Base-by-base conservation (phyloP, 2,797 vertebrate genomes). In the Lates japonicus region DNA sequence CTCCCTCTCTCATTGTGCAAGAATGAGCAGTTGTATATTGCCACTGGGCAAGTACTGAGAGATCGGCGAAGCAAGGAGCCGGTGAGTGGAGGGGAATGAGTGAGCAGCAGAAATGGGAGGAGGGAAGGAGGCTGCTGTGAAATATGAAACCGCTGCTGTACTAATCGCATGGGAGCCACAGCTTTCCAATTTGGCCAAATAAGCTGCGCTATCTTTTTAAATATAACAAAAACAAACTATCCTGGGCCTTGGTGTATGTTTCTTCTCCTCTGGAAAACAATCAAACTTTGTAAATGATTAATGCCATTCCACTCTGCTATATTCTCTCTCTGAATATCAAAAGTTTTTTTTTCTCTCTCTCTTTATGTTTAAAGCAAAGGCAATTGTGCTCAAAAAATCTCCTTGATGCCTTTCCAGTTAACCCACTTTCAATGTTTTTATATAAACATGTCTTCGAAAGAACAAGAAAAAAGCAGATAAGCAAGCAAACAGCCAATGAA, bases 11-110 rank as follows among this genome's bases (percentile, higher is more conserved):
- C 88, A 84, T 94, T 95, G 93, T 94, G 83, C 95, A 97, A 99
- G 97, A 99, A 96, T 94, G 95, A 97, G 95, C 94, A 95, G 91
- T 95, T 97, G 94, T 96, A 96, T 97, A 96, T 99, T 97, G 94
- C 97, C 96, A 97, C 94, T 96, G 96, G 97, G 94, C 96, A 95
- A 95, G 95, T 96, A 95, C 95, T 96, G 95, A 97, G 95, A 96
- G 95, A 96, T 91, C 92, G 94, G 89, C 95, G 91, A 93, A 96
- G 93, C 95, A 94, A 94, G 93, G 92, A 95, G 93, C 94, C 90
- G 97, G 97, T 97, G 97, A 97, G 97, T 98, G 94, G 87, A 90
- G 90, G 81, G 78, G 82, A 91, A 79, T 90, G 88, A 88, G 85
- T 85, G 90, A 90, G 49, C 73, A 84, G 82, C 83, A 86, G 87